Conservation (phyloP, 2,888 invertebrate genomes). For the Furcula furcula region DNA sequence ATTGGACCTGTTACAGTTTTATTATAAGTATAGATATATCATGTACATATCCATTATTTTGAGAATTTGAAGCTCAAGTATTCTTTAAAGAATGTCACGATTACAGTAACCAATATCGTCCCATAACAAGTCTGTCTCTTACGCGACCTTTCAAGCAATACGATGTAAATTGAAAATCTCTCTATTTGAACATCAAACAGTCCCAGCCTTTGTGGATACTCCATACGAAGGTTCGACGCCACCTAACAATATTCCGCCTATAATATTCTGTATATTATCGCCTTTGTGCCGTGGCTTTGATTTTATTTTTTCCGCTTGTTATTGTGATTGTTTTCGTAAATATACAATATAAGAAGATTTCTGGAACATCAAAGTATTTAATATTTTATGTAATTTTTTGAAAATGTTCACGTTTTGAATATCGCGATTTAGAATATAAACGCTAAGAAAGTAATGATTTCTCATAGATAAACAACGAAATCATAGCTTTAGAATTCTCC, state of each 20-base stretch:
- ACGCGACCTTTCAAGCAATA: constrained; percentile 36
- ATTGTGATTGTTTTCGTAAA: not conserved
- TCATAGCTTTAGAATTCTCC: no score
- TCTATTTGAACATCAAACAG: constrained; percentile 70
- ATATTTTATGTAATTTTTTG: not conserved
- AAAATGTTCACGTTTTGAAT: no score
- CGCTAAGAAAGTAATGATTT: no score
- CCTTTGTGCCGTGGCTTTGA: constrained; percentile 6
- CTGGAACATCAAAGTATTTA: not conserved
- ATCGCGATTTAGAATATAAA: no score
- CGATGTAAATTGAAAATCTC: constrained; percentile 75
- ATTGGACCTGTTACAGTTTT: no score
- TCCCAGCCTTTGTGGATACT: constrained; percentile 55
- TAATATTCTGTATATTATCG: constrained; percentile 26
- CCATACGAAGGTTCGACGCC: constrained; percentile 33
- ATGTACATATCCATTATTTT: no score
- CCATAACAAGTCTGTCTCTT: constrained; percentile 16
- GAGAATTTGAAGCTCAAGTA: no score
- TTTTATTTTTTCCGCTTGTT: constrained; percentile 6
- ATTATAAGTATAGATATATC: no score
- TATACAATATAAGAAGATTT: not conserved
- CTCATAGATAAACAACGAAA: no score
- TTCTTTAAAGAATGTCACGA: no score
- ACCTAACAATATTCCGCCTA: constrained; percentile 30
- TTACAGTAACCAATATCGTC: not conserved